phyloP scores from a whole-genome alignment of 92 coral and sea anemone species.

The Parazoanthus swiftii region DNA sequence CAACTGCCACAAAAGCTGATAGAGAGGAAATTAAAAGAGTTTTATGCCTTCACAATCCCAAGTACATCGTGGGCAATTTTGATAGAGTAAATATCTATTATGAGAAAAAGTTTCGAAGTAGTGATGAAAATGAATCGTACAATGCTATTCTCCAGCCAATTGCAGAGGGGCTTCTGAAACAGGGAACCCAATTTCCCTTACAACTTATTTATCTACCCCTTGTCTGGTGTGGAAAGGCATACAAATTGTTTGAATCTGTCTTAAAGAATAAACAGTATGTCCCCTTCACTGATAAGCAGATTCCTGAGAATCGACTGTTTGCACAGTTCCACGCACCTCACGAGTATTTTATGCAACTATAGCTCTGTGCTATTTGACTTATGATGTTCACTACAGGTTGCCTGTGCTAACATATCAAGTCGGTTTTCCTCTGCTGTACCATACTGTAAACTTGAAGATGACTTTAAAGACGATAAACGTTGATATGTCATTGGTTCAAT shows the following conservation, averaged over 20 bases:
- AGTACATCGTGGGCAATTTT: constrained; percentile 10
- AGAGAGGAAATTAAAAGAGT: constrained; percentile 1
- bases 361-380: neutral
- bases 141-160: constrained; percentile 46
- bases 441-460: neutral
- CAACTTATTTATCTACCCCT: constrained; percentile 29
- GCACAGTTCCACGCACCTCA: constrained; percentile 37
- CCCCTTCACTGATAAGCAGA: constrained; percentile 29
- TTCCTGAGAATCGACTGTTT: constrained; percentile 43
- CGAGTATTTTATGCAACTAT: too few species aligned
- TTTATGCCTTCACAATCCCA: neutral
- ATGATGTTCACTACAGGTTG: constrained; percentile 17
- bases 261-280: constrained; percentile 45
- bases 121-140: constrained; percentile 52
- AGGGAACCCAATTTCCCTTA: constrained; percentile 13
- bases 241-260: constrained; percentile 35
- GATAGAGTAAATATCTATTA: constrained; percentile 43
- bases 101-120: constrained; percentile 48
- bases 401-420: constrained; percentile 11
- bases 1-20: too few species aligned
- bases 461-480: too few species aligned
- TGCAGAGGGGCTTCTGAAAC: constrained; percentile 27
- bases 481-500: neutral
- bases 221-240: constrained; percentile 34
- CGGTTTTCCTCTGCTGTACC: constrained; percentile 8